These are phyloP conservation scores for Tricholauxania praeusta DNA, from an alignment of 2,888 invertebrate species.

Conservation along the genomic window DNA sequence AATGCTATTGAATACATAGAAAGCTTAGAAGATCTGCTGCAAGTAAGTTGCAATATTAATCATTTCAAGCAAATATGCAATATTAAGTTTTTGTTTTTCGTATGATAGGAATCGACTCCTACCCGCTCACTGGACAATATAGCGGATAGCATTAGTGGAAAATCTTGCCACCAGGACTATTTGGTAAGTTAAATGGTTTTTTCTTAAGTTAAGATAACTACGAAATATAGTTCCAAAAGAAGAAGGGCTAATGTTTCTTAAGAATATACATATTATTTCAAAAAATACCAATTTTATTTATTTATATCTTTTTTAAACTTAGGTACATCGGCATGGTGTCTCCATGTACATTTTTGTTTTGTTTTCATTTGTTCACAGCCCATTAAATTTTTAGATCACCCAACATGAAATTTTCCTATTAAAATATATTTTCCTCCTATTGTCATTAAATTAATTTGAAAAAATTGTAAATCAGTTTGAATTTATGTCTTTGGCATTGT, in stretches of 20 bases:
- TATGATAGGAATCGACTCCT: constrained; percentile 63
- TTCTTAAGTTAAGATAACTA: not conserved
- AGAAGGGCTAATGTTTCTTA: too few relatives aligned
- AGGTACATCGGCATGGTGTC: too few relatives aligned
- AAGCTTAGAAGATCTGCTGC: constrained; percentile 84
- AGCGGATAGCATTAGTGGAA: constrained; percentile 61
- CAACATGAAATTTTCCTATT: not conserved
- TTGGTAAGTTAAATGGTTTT: constrained; percentile 60
- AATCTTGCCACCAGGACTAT: constrained; percentile 65
- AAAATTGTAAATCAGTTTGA: constrained; percentile 17
- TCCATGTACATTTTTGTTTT: too few relatives aligned
- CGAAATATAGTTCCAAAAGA: too few relatives aligned
- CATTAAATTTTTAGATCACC: constrained; percentile 2
- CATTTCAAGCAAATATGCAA: not conserved
- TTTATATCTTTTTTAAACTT: too few relatives aligned
- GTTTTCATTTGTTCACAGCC: constrained; percentile 14
- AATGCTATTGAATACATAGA: constrained; percentile 99
- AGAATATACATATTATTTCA: too few relatives aligned
- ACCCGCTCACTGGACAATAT: constrained; percentile 63
- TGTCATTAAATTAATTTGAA: constrained; percentile 17
- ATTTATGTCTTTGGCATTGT: not conserved
- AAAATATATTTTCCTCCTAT: not conserved
- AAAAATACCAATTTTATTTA: too few relatives aligned
- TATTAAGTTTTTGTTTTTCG: constrained; percentile 24
- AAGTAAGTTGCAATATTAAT: constrained; percentile 66